Conservation (phyloP, 2,797 vertebrate genomes). For the Brachyalestes nurse region DNA sequence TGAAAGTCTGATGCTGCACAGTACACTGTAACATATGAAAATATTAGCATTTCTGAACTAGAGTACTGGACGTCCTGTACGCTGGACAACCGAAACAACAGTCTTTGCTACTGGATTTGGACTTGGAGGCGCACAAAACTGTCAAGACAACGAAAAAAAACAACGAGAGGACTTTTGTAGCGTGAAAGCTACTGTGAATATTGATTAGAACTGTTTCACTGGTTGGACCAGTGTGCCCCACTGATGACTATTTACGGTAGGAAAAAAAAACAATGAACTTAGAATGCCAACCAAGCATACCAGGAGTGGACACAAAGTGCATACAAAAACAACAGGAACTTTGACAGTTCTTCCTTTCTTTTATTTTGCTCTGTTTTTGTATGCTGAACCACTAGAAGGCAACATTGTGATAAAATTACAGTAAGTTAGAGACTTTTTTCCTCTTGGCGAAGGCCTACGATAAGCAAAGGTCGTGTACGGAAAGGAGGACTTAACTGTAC, state of each 20-base stretch:
- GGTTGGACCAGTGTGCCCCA: constrained; percentile 49
- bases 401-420: constrained; percentile 61
- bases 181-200: constrained; percentile 37
- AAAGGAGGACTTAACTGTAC: constrained; percentile 77
- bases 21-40: constrained; percentile 39
- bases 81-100: constrained; percentile 16
- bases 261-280: constrained; percentile 54
- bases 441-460: constrained; percentile 47
- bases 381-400: constrained; percentile 72
- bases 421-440: constrained; percentile 56
- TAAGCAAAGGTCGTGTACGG: constrained; percentile 49
- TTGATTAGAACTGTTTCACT: not conserved
- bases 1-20: constrained; percentile 39
- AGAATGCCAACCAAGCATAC: constrained; percentile 51
- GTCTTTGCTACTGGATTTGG: constrained; percentile 21
- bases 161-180: not conserved
- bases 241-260: constrained; percentile 54
- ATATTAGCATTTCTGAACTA: constrained; percentile 19
- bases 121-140: constrained; percentile 24
- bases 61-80: constrained; percentile 32
- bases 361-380: constrained; percentile 73
- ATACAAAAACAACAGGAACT: constrained; percentile 33
- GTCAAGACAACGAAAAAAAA: constrained; percentile 13
- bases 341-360: constrained; percentile 57
- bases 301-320: constrained; percentile 52